Evolutionary conservation across 2,888 invertebrate genomes (phyloP), one percentile per base, ranked within the genome.

Genomic region (Meandrusa payeni): DNA sequence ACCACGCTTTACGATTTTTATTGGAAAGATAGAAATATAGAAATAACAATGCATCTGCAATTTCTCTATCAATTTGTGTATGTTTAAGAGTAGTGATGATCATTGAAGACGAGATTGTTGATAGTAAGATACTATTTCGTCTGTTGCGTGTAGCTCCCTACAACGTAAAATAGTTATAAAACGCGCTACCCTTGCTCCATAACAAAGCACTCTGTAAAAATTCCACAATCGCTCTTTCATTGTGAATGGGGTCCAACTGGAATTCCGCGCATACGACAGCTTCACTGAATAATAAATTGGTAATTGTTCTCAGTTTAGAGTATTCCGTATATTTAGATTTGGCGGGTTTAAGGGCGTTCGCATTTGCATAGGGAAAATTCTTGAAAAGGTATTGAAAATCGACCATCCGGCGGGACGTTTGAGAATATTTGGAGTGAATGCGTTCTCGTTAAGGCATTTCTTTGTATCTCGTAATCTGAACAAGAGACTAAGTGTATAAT

Each of bases 361-460:
- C n/a, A 41, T 41, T 41, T 31, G 41, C 41, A 41, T 41, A 9
- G 13, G 40, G 26, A 26, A 41, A 34, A 41, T 28, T 20, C 27
- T 10, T 32, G 41, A 41, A 41, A 34, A 27, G 32, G 26, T 3
- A 22, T 23, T 33, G 33, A 24, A 31, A 24, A 15, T 9, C 11
- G 17, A 31, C 9, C 9, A 15, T 6, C 1, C 3, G 10, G 15
- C 15, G 2, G 15, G 4, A 2, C 2, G 32, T 17, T 20, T 32
- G 19, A 32, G 19, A 19, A 31, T 31, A 17, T 32, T 32, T 7
- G 7, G 11, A 31, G 7, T 17, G 15, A 17, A 31, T 32, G 20
- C 11, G 32, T 20, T 31, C 17, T 17, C 31, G 31, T 15, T 31
- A 10, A 31, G 17, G 31, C 10, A 31, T 31, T 31, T 31, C 31